A percentile compares a stretch with the other conserved stretches of the same genome.
Evolutionary conservation across 2,797 vertebrate genomes (phyloP).

Genomic region (Gymnothorax reevesii): DNA sequence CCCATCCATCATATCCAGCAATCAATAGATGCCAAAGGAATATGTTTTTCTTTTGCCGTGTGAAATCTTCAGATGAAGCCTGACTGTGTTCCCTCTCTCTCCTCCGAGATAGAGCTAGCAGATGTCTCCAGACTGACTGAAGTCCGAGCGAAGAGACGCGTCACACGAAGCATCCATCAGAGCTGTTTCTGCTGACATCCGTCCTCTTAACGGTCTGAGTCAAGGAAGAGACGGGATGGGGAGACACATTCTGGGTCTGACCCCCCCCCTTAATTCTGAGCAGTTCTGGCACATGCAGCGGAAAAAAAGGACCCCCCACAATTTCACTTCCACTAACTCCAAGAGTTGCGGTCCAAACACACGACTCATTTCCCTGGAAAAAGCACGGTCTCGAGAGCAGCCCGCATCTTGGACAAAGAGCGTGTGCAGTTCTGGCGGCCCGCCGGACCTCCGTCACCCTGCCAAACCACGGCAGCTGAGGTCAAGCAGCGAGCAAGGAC

Average conservation of each 20-base stretch:
- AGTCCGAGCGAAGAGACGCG: slow-evolving; percentile 12
- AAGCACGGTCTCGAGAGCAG: slow-evolving; percentile 39
- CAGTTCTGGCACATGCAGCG: not conserved
- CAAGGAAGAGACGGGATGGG: slow-evolving; percentile 48
- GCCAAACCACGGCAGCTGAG: slow-evolving; percentile 59
- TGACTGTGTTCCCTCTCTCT: slow-evolving; percentile 30
- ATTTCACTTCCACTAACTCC: slow-evolving; percentile 38
- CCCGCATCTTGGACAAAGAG: slow-evolving; percentile 67
- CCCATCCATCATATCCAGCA: slow-evolving; percentile 39
- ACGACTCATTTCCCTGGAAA: slow-evolving; percentile 54
- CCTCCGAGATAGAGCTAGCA: not conserved
- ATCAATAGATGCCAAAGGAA: slow-evolving; percentile 37
- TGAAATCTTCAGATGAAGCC: slow-evolving; percentile 29
- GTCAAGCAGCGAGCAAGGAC: slow-evolving; percentile 42
- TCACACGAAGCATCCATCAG: slow-evolving; percentile 11
- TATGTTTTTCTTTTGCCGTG: slow-evolving; percentile 17
- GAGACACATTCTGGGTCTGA: slow-evolving; percentile 64
- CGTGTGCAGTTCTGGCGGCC: slow-evolving; percentile 65
- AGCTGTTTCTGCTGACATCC: slow-evolving; percentile 59
- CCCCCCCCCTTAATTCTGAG: slow-evolving; percentile 52
- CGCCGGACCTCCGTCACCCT: slow-evolving; percentile 51
- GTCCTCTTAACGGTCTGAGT: slow-evolving; percentile 62
- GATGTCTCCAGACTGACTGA: slow-evolving; percentile 22
- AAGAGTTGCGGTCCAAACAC: slow-evolving; percentile 40
- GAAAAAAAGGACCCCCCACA: slow-evolving; percentile 44